Evolutionary conservation across 2,113 vertebrate genomes (phyloP).

Genomic region (Pagrus major): DNA sequence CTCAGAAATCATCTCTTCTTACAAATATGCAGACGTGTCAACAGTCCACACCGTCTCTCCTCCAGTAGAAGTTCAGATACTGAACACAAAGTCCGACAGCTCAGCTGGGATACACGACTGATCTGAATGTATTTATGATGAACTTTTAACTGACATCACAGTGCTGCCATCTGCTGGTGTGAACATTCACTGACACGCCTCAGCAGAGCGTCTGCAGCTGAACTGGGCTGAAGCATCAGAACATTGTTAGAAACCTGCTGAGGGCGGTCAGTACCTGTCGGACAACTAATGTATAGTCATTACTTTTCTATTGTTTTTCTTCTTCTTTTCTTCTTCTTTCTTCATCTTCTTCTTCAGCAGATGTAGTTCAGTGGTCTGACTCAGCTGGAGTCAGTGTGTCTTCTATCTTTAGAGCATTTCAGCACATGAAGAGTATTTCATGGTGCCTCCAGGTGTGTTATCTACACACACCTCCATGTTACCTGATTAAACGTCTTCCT

Average conservation of each 20-base stretch:
- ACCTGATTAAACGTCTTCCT: no score
- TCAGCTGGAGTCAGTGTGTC: slow-evolving; percentile 7
- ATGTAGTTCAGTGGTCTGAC: slow-evolving; percentile 13
- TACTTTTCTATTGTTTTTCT: background rate
- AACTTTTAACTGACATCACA: background rate
- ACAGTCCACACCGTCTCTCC: no score
- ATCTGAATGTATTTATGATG: no score
- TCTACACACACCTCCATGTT: background rate
- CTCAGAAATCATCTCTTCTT: no score
- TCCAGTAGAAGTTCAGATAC: no score
- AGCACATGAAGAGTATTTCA: background rate
- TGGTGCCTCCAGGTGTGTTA: background rate
- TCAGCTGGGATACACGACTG: no score
- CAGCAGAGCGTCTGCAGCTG: background rate
- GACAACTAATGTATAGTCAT: no score
- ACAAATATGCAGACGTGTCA: no score
- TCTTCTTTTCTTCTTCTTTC: background rate
- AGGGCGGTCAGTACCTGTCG: no score
- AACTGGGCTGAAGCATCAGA: no score
- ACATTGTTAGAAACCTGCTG: no score
- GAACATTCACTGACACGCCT: background rate
- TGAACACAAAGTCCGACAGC: no score
- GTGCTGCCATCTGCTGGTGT: slow-evolving; percentile 45
- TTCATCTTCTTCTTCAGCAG: background rate
- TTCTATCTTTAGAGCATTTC: background rate